Evolutionary conservation across 2,888 invertebrate genomes (phyloP).

Genomic region (Acronicta aceris): DNA sequence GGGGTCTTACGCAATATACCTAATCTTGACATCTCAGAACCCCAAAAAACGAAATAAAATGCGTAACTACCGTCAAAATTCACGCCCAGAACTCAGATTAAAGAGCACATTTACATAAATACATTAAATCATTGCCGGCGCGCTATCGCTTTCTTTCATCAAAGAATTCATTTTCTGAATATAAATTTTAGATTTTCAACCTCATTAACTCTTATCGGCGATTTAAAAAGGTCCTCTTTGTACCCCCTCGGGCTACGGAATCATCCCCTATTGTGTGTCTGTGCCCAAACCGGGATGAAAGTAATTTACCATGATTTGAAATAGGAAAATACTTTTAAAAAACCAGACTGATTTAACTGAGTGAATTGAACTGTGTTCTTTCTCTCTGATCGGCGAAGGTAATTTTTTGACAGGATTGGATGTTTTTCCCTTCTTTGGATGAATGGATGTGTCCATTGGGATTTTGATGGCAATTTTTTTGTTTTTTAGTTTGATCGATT

Average conservation of each 20-base stretch:
- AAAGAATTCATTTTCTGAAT: conserved; percentile 76
- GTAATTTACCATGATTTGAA: conserved; percentile 80
- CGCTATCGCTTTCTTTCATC: conserved; percentile 54
- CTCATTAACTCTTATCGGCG: conserved; percentile 82
- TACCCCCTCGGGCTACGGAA: conserved; percentile 53
- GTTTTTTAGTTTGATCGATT: conserved; percentile 18
- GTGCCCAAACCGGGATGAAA: conserved; percentile 73
- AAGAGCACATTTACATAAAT: conserved; percentile 47
- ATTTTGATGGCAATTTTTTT: conserved; percentile 26
- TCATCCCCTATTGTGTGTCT: conserved; percentile 67
- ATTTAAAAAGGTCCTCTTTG: conserved; percentile 73
- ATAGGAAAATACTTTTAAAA: conserved; percentile 67
- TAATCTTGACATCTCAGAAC: conserved; percentile 32
- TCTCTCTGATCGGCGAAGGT: conserved; percentile 55
- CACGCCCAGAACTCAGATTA: conserved; percentile 35
- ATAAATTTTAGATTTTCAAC: conserved; percentile 83
- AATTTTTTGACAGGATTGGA: conserved; percentile 52
- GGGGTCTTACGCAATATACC: conserved; percentile 18
- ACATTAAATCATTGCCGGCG: conserved; percentile 55
- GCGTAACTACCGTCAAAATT: conserved; percentile 47
- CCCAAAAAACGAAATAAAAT: conserved; percentile 39
- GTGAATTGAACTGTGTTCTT: conserved; percentile 53
- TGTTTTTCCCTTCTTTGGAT: conserved; percentile 39
- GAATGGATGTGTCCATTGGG: conserved; percentile 22
- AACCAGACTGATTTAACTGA: conserved; percentile 52